phyloP scores from a whole-genome alignment of 1,140 invertebrate species.

The Ruditapes philippinarum region DNA sequence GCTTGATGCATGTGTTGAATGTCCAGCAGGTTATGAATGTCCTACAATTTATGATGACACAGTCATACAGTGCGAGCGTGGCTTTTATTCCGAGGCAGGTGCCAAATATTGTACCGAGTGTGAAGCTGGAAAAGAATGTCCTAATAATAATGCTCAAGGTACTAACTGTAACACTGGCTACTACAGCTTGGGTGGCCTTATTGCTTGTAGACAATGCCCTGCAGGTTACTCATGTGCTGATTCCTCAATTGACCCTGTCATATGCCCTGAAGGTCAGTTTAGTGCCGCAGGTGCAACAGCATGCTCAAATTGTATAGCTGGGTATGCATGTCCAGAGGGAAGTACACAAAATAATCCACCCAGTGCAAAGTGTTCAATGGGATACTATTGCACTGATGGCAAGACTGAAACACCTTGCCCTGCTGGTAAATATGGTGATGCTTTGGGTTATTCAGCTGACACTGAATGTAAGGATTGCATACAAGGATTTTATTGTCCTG shows the following conservation, averaged over 20 bases:
- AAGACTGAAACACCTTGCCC: constrained; percentile 77
- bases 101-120: constrained; percentile 79
- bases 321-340: constrained; percentile 82
- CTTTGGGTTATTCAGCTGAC: constrained; percentile 67
- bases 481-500: constrained; percentile 83
- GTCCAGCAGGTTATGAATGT: constrained; percentile 83
- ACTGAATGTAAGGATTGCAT: constrained; percentile 79
- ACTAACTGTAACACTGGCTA: constrained; percentile 76
- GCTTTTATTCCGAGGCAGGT: constrained; percentile 78
- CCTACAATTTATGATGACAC: constrained; percentile 77
- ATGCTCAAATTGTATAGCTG: constrained; percentile 78
- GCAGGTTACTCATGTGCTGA: constrained; percentile 80
- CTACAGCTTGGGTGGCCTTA: constrained; percentile 81
- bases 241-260: constrained; percentile 69
- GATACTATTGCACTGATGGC: constrained; percentile 83
- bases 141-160: constrained; percentile 72
- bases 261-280: constrained; percentile 80
- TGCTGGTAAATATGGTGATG: constrained; percentile 81
- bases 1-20: constrained; percentile 75
- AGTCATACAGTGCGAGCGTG: constrained; percentile 75
- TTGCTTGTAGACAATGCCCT: constrained; percentile 79
- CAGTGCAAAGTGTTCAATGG: constrained; percentile 76
- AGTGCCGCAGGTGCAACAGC: constrained; percentile 68
- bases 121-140: constrained; percentile 82
- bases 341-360: constrained; percentile 77